phyloP scores from a whole-genome alignment of 2,113 vertebrate genomes.

The Bos javanicus region DNA sequence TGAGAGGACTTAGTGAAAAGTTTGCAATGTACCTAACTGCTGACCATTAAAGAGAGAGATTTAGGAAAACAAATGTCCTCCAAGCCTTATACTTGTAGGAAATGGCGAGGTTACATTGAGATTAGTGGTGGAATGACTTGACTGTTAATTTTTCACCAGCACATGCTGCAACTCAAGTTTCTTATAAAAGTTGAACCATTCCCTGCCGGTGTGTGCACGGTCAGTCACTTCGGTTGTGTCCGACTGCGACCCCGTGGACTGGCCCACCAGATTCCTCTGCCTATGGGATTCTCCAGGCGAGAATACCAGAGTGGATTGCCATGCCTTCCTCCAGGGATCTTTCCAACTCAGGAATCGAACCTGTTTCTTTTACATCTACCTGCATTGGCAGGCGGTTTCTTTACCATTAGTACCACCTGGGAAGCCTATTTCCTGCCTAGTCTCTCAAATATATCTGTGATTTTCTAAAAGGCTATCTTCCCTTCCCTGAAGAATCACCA shows the following conservation, averaged over 20 bases:
- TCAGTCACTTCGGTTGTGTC: not conserved
- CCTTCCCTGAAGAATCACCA: not conserved
- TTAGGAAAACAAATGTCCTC: not conserved
- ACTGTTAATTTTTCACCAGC: not conserved
- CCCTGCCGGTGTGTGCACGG: accelerated
- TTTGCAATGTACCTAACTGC: not conserved
- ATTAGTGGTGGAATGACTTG: not conserved
- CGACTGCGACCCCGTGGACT: not conserved
- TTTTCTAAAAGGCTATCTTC: not conserved
- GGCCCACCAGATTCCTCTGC: not conserved
- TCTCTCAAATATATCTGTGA: not conserved
- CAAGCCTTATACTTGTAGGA: not conserved
- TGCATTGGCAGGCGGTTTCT: not conserved
- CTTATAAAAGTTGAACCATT: not conserved
- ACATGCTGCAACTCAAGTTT: not conserved
- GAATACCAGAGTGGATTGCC: not conserved
- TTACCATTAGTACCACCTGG: not conserved
- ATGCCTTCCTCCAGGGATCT: not conserved
- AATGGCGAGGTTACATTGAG: not conserved
- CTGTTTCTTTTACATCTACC: not conserved
- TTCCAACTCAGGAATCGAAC: not conserved
- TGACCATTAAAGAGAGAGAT: not conserved
- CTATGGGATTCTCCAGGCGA: not conserved
- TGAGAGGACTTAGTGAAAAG: not conserved
- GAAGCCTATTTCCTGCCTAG: not conserved